Percentiles rank a stretch among this genome's conserved stretches.
phyloP scores from a whole-genome alignment of 2,888 invertebrate genomes.

The Sarcophaga rosellei region DNA sequence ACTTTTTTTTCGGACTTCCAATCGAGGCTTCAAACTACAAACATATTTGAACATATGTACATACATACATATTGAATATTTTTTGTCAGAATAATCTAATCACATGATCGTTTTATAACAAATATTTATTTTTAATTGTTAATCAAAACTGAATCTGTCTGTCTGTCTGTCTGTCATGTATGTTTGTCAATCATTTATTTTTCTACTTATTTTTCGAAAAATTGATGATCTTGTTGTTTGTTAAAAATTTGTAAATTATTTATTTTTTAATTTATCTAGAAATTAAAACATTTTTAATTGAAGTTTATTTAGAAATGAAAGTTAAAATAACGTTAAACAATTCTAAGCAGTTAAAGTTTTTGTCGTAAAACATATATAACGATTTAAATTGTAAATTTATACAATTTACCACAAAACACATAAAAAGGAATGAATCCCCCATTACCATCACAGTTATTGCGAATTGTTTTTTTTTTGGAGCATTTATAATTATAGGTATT shows the following conservation, averaged over 20 bases:
- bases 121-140: background rate
- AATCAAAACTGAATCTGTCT: background rate
- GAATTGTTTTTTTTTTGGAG: background rate
- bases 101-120: constrained; percentile 7
- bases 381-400: background rate
- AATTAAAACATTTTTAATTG: too few relatives aligned
- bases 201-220: constrained; percentile 14
- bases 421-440: background rate
- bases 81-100: background rate
- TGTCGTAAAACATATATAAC: background rate
- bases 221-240: constrained; percentile 38
- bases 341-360: background rate
- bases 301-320: too few relatives aligned
- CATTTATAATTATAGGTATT: background rate
- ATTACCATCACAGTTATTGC: background rate
- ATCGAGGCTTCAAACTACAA: constrained; percentile 40
- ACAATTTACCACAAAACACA: background rate
- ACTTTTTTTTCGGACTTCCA: constrained; percentile 55
- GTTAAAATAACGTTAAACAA: background rate
- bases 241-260: constrained; percentile 49
- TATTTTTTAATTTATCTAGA: constrained; percentile 13
- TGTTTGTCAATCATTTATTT: background rate
- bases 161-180: constrained; percentile 2
- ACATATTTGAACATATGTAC: background rate
- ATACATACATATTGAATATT: background rate